A percentile compares a stretch with the other conserved stretches of the same genome.
Conservation (phyloP, 37 sponge, comb jelly and placozoan species). For the Amphimedon queenslandica region DNA sequence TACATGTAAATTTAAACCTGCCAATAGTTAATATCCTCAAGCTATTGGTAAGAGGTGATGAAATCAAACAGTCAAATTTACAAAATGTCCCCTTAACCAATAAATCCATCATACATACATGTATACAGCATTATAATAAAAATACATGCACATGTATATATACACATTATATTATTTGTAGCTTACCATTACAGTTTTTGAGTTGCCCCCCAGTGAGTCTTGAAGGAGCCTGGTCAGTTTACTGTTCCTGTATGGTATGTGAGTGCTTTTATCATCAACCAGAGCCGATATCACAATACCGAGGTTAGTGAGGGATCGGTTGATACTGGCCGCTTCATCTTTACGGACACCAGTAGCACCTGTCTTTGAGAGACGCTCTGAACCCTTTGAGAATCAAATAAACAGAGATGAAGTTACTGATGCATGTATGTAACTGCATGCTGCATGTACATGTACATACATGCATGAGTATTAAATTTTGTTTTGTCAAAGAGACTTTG, state of each 20-base stretch:
- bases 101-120: background rate
- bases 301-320: slow-evolving; percentile 90
- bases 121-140: background rate
- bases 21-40: no score
- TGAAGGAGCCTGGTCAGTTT: slow-evolving; percentile 95
- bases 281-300: slow-evolving; percentile 97
- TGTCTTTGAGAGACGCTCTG: slow-evolving; percentile 88
- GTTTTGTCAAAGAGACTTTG: background rate
- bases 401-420: background rate
- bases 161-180: background rate
- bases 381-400: slow-evolving; percentile 67
- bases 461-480: background rate
- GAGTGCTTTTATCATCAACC: slow-evolving; percentile 89
- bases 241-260: slow-evolving; percentile 94
- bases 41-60: no score
- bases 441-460: slow-evolving; percentile 5
- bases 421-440: slow-evolving; percentile 11
- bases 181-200: slow-evolving; percentile 95
- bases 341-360: slow-evolving; percentile 77
- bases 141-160: background rate
- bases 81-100: background rate
- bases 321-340: slow-evolving; percentile 91
- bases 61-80: no score
- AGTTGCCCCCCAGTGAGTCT: slow-evolving; percentile 98
- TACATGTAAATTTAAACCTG: no score